Evolutionary conservation across 64 coral and sea anemone species (phyloP).

Genomic region (Pachyseris speciosa): DNA sequence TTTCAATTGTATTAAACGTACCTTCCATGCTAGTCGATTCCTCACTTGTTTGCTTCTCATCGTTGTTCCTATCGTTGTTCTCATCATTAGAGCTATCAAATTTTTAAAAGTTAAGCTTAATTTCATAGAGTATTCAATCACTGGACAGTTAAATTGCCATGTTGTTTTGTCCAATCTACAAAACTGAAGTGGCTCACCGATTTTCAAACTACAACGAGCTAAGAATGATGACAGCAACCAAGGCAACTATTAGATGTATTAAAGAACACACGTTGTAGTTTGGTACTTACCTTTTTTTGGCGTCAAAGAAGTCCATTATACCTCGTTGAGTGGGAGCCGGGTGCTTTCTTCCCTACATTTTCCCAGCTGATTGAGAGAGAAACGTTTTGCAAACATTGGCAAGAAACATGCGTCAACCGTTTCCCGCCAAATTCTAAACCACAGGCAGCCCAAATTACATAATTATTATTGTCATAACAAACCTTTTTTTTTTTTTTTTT

Average conservation of each 20-base stretch:
- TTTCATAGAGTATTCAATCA: constrained; percentile 33
- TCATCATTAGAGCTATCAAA: constrained; percentile 8
- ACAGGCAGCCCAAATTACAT: constrained; percentile 33
- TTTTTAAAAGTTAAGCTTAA: constrained; percentile 32
- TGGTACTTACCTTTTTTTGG: constrained; percentile 38
- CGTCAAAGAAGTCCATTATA: constrained; percentile 32
- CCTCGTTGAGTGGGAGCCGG: constrained; percentile 5
- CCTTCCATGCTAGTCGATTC: neutral
- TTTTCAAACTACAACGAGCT: constrained; percentile 32
- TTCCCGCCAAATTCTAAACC: constrained; percentile 22
- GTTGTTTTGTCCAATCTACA: constrained; percentile 30
- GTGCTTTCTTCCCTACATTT: constrained; percentile 21
- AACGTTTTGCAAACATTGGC: constrained; percentile 34
- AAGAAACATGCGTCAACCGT: constrained; percentile 32
- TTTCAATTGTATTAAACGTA: constrained; percentile 29
- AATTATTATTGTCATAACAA: constrained; percentile 25
- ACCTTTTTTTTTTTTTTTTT: no score
- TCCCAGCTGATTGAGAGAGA: constrained; percentile 39
- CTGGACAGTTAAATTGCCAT: neutral
- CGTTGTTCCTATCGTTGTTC: neutral
- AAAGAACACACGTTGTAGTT: constrained; percentile 42
- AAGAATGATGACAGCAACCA: constrained; percentile 28
- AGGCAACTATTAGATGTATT: constrained; percentile 46
- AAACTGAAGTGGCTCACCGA: constrained; percentile 31
- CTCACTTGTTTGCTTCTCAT: constrained; percentile 27